A percentile compares a stretch with the other conserved stretches of the same genome.
Evolutionary conservation across 2,113 vertebrate genomes (phyloP).

Genomic region (Ellobius talpinus): DNA sequence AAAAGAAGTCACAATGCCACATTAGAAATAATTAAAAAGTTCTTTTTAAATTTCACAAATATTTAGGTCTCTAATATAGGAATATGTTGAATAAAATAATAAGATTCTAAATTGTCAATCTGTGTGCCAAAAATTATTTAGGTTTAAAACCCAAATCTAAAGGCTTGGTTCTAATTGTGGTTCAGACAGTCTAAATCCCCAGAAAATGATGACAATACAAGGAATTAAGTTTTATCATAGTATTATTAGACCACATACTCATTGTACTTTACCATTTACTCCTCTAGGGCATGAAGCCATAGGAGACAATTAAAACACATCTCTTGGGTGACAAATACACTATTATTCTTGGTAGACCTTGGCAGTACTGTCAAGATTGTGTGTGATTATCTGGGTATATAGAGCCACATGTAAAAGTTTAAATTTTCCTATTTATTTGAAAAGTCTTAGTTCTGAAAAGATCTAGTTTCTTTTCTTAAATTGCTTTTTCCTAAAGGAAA

Average conservation of each 20-base stretch:
- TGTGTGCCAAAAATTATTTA: conserved; percentile 5
- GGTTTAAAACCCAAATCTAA: conserved; percentile 43
- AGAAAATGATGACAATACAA: conserved; percentile 46
- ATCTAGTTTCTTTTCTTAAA: neutral
- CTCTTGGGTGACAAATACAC: conserved; percentile 53
- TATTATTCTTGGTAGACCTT: conserved; percentile 74
- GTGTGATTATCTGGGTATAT: conserved; percentile 27
- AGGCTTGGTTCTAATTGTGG: conserved; percentile 27
- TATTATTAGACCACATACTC: conserved; percentile 46
- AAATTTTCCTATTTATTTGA: conserved; percentile 58
- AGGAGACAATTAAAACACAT: conserved; percentile 62
- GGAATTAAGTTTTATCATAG: conserved; percentile 50
- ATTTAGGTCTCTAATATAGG: neutral
- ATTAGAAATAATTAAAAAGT: conserved; percentile 10
- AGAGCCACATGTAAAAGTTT: conserved; percentile 62
- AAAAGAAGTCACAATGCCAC: neutral
- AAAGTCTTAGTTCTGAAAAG: neutral
- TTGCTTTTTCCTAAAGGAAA: neutral
- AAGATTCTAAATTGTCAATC: conserved; percentile 49
- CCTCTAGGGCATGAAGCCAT: conserved; percentile 61
- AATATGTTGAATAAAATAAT: conserved; percentile 10
- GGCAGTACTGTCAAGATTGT: conserved; percentile 70
- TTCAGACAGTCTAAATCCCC: conserved; percentile 39
- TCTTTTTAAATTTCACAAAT: conserved; percentile 1
- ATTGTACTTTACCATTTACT: conserved; percentile 40